These are phyloP conservation scores for Euleptes europaea DNA, from an alignment of 2,113 vertebrate genomes.

Conservation along the genomic window DNA sequence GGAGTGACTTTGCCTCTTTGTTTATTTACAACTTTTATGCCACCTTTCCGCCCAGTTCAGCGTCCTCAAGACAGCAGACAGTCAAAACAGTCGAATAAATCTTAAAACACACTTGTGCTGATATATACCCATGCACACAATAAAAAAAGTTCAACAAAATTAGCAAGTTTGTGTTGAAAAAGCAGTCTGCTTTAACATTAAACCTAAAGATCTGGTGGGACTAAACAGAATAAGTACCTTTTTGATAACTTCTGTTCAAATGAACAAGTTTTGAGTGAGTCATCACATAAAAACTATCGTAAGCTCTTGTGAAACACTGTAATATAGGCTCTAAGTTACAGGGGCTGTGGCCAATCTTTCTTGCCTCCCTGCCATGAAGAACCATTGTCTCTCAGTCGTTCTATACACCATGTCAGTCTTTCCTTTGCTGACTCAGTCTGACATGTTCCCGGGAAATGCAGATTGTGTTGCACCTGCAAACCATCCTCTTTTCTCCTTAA, in stretches of 20 bases:
- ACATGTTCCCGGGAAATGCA: background rate
- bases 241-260: background rate
- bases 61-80: too few species aligned
- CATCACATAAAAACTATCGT: background rate
- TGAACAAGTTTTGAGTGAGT: background rate
- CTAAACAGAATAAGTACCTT: background rate
- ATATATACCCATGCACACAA: too few species aligned
- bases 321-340: background rate
- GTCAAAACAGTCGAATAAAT: too few species aligned
- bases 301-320: background rate
- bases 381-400: background rate
- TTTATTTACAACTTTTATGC: too few species aligned
- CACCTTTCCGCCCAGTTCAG: too few species aligned
- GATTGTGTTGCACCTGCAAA: background rate
- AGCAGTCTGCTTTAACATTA: background rate
- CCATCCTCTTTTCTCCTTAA: background rate
- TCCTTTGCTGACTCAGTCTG: background rate
- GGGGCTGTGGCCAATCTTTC: background rate
- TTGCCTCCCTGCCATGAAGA: background rate
- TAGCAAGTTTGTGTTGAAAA: background rate
- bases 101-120: too few species aligned
- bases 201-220: background rate
- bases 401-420: background rate
- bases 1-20: background rate
- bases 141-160: too few species aligned